Evolutionary conservation across 2,113 vertebrate species (phyloP).

Genomic region (Neopipo cinnamomea): DNA sequence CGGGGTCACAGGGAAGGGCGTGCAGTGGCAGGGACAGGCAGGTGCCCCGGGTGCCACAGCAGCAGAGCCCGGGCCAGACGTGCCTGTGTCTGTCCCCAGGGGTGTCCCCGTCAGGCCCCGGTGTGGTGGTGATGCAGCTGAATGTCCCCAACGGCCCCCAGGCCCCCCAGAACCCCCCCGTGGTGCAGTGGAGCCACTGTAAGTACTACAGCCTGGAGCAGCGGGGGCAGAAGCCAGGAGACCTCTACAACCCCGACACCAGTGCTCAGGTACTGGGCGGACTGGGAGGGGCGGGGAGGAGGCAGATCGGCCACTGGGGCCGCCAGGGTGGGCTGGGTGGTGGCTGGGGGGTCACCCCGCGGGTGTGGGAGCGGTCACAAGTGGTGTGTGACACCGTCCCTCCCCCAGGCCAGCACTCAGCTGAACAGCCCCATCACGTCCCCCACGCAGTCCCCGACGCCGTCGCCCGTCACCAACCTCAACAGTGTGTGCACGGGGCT

Average conservation of each 20-base stretch:
- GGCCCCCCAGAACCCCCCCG: conserved; percentile 83
- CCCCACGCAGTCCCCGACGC: conserved; percentile 93
- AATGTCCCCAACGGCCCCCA: conserved; percentile 92
- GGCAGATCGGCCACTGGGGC: background rate
- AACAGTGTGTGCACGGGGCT: conserved; percentile 91
- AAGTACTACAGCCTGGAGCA: conserved; percentile 98
- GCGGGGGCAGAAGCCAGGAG: conserved; percentile 89
- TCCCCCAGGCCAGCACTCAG: conserved; percentile 83
- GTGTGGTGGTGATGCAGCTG: conserved; percentile 97
- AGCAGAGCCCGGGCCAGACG: background rate
- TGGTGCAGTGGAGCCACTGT: conserved; percentile 98
- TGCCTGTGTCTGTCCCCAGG: conserved; percentile 67
- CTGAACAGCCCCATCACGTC: conserved; percentile 91
- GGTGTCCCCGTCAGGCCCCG: conserved; percentile 88
- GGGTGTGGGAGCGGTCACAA: rapidly evolving
- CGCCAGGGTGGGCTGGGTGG: background rate
- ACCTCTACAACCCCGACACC: conserved; percentile 88
- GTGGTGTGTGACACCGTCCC: background rate
- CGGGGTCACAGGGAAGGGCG: rapidly evolving
- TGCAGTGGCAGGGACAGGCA: background rate
- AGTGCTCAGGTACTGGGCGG: conserved; percentile 81
- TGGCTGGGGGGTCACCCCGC: background rate
- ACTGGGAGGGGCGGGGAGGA: background rate
- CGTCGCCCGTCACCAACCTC: conserved; percentile 89
- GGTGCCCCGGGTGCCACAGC: background rate